Evolutionary conservation across 2,113 vertebrate species (phyloP).

Genomic region (Psophia crepitans): DNA sequence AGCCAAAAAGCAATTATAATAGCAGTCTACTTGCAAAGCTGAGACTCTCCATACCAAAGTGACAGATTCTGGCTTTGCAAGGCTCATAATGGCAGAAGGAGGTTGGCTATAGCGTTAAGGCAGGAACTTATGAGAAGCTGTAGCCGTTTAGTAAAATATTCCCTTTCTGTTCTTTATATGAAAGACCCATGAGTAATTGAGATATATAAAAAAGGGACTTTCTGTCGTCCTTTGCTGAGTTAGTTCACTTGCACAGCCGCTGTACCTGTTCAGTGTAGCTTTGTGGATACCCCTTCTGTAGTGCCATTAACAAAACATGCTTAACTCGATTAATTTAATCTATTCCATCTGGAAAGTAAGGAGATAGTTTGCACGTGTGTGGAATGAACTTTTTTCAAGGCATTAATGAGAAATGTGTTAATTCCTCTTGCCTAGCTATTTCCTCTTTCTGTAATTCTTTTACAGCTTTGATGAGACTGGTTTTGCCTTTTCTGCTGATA

Average conservation of each 20-base stretch:
- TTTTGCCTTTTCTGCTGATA: neutral
- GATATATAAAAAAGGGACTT: neutral
- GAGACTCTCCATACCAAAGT: neutral
- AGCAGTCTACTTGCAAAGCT: neutral
- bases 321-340: neutral
- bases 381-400: neutral
- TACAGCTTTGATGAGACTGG: neutral
- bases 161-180: neutral
- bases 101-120: neutral
- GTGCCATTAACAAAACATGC: neutral
- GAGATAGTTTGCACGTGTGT: neutral
- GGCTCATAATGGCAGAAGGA: neutral
- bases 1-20: neutral
- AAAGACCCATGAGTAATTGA: neutral
- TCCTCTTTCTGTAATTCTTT: neutral
- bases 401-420: neutral
- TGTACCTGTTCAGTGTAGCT: neutral
- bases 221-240: neutral
- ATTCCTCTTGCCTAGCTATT: neutral
- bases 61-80: neutral
- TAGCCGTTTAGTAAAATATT: neutral
- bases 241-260: neutral
- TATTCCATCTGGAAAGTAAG: conserved; percentile 1
- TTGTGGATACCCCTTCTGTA: neutral
- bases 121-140: neutral